Evolutionary conservation across 2,113 vertebrate species (phyloP), one percentile per base, ranked within the genome.

Genomic region (Thalassarche chlororhynchos): DNA sequence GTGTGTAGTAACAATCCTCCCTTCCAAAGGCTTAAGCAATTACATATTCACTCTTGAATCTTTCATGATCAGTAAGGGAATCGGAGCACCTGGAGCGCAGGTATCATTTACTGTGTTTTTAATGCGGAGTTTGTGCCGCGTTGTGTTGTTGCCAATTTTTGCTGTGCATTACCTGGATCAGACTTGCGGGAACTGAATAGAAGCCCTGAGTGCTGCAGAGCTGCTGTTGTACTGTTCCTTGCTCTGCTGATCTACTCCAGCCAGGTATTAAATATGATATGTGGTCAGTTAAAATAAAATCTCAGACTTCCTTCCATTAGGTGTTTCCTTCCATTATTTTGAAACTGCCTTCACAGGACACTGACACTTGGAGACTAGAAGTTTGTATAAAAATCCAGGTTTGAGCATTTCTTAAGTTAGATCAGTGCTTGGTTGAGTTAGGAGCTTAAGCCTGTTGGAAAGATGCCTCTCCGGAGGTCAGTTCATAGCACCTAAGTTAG

Each of bases 1-100:
- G 17, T 84, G 28, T n/a, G 62, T 69, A 69, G 66, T 52, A 76
- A 72, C 16, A 38, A 32, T 75, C 28, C 1, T 0, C 44, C 55
- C 51, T 87, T 87, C 40, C 52, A 82, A 86, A 72, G 62, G 49
- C 62, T 87, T 91, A 51, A 76, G 62, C 54, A 47, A 28, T 93
- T 90, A 47, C 21, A 7, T 79, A 69, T 83, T 93, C 62, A n/a
- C 32, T 92, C 62, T 46, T 87, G 74, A 94, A 83, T 87, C 72
- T 89, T 94, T 79, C 57, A 85, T 94, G 94, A 72, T 12, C 32
- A 60, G 46, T 77, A 70, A 93, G 29, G 52, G 74, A 91, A 83
- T 7, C 10, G 44, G 42, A 94, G 62, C 58, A 46, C 55, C 10
- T 89, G 66, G 34, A 61, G 32, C 17, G 36, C 46, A 83, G 70